phyloP scores from a whole-genome alignment of 2,797 vertebrate species.

The Tadarida brasiliensis region DNA sequence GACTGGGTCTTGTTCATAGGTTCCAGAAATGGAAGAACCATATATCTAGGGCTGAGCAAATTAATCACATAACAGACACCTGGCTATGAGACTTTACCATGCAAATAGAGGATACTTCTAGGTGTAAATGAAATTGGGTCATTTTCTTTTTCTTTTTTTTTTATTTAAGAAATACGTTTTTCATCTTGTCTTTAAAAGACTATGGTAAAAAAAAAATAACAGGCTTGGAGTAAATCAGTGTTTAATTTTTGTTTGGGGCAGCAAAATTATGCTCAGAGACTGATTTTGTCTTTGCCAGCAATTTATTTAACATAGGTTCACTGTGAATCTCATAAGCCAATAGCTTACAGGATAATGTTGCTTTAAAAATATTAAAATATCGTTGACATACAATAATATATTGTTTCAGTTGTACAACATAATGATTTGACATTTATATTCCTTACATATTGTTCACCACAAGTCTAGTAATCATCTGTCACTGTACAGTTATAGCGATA shows the following conservation, averaged over 20 bases:
- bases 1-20: neutral
- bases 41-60: neutral
- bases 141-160: neutral
- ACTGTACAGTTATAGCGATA: neutral
- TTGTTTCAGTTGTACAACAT: neutral
- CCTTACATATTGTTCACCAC: neutral
- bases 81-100: neutral
- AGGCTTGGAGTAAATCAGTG: neutral
- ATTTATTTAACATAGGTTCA: neutral
- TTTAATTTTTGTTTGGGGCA: neutral
- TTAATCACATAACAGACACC: conserved; percentile 19
- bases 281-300: neutral
- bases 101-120: neutral
- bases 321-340: neutral
- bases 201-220: neutral
- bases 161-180: neutral
- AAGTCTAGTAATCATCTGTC: neutral
- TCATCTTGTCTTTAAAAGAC: neutral
- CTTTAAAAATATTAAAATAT: neutral
- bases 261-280: neutral
- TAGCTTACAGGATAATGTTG: neutral
- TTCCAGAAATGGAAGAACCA: neutral
- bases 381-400: neutral
- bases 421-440: neutral
- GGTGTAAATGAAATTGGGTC: neutral